Percentiles rank a stretch among this genome's conserved stretches.
Evolutionary conservation across 2,888 invertebrate species (phyloP).

Genomic region (Melitaea athalia): DNA sequence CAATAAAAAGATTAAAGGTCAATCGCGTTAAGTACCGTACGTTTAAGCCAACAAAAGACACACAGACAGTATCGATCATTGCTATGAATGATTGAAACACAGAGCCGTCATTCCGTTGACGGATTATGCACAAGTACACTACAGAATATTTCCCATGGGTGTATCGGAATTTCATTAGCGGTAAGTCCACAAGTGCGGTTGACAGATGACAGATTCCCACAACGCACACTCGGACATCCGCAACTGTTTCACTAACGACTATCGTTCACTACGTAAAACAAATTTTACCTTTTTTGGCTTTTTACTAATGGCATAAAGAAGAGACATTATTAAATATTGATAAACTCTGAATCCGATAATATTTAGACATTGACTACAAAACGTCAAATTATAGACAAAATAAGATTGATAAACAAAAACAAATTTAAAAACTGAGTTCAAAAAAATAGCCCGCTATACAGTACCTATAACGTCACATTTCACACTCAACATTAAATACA

Average conservation of each 20-base stretch:
- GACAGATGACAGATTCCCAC: constrained; percentile 65
- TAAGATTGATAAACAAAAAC: too few relatives aligned
- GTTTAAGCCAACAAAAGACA: constrained; percentile 22
- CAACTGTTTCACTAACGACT: not conserved
- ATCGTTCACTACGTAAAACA: too few relatives aligned
- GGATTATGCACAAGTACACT: constrained; percentile 58
- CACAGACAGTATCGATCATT: constrained; percentile 28
- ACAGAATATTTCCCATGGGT: constrained; percentile 75
- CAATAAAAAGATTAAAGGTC: not conserved
- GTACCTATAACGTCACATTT: too few relatives aligned
- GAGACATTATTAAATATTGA: too few relatives aligned
- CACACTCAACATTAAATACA: too few relatives aligned
- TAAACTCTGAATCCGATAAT: too few relatives aligned
- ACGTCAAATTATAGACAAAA: too few relatives aligned
- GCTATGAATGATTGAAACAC: constrained; percentile 55
- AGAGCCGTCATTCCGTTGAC: constrained; percentile 48
- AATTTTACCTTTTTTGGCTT: too few relatives aligned
- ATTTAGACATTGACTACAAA: too few relatives aligned
- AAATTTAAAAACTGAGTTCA: too few relatives aligned
- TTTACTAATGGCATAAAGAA: too few relatives aligned
- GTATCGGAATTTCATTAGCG: constrained; percentile 72
- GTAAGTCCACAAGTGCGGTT: constrained; percentile 60
- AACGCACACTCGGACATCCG: constrained; percentile 35
- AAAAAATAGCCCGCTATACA: too few relatives aligned
- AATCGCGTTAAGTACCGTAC: constrained; percentile 4